Base-by-base conservation (phyloP, 1,140 invertebrate genomes). In the Drosophila kohkoa region DNA sequence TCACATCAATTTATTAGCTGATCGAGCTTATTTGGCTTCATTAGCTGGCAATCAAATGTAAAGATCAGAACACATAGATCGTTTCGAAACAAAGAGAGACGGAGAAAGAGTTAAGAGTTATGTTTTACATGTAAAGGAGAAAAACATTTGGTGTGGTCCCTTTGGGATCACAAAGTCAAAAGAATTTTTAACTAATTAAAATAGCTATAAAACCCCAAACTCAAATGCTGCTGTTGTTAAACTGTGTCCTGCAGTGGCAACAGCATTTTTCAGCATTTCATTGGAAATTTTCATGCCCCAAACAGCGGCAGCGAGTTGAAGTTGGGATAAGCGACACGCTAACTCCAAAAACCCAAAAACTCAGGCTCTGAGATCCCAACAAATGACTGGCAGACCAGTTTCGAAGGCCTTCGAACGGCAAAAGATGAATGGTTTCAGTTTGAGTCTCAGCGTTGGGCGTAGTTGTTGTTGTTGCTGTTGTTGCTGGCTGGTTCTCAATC, bases 161-260 rank as follows among this genome's bases (percentile, higher is more conserved):
- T 49, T 20, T 6, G 38, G 60, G 77, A 52, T 52, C 25, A 52
- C 25, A 54, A 54, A 30, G 60, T 65, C 45, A 28, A 25, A 25
- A 72, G 74, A 75, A 67, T 85, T 85, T 52, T 88, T 69, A 75
- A 81, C 83, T 88, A 88, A 88, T 88, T 88, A 88, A 88, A 88
- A 88, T 88, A 79, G 75, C 85, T 85, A 89, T 89, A 89, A 83
- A 87, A 62, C 59, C 66, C 63, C 66, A 77, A 32, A 28, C 13
- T 11, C 51, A 11, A 52, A 13, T 11, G 7, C n/a, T n/a, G 46
- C 8, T 38, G 82, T 86, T 49, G 46, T 49, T 52, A 79, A 70
- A 75, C 78, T 72, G 77, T 80, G 81, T 87, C 85, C 85, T 88
- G 83, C 64, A 41, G 77, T 64, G 76, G 76, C 59, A 79, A 66